Percentiles rank a stretch among this genome's conserved stretches.
phyloP scores from a whole-genome alignment of 2,888 invertebrate species.

The Bellardia pandia region DNA sequence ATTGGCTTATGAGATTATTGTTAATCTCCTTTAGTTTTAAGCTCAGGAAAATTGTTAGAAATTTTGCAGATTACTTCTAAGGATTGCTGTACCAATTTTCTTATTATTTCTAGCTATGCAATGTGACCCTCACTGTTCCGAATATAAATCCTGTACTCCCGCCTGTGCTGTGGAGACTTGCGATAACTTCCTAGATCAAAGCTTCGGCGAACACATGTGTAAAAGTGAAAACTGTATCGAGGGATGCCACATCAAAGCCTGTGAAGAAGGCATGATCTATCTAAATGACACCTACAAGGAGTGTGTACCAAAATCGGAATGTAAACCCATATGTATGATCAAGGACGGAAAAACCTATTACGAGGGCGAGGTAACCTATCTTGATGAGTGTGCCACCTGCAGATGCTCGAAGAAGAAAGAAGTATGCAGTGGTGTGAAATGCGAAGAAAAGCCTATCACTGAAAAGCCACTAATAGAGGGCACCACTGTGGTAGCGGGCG shows the following conservation, averaged over 20 bases:
- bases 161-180: slow-evolving; percentile 94
- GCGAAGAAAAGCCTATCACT: slow-evolving; percentile 79
- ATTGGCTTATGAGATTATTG: background rate
- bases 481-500: slow-evolving; percentile 76
- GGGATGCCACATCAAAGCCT: slow-evolving; percentile 91
- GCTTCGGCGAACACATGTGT: slow-evolving; percentile 87
- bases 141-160: slow-evolving; percentile 92
- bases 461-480: slow-evolving; percentile 68
- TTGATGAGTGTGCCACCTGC: slow-evolving; percentile 92
- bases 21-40: too few species aligned
- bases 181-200: slow-evolving; percentile 89
- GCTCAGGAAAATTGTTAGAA: too few species aligned
- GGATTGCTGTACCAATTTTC: too few species aligned
- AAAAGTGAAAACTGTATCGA: slow-evolving; percentile 91
- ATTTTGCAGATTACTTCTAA: too few species aligned
- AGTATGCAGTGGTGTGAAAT: slow-evolving; percentile 90
- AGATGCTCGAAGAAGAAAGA: slow-evolving; percentile 89
- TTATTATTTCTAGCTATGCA: slow-evolving; percentile 89
- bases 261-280: slow-evolving; percentile 90
- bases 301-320: slow-evolving; percentile 90
- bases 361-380: slow-evolving; percentile 91
- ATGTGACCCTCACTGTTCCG: slow-evolving; percentile 92
- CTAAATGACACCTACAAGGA: slow-evolving; percentile 88
- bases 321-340: slow-evolving; percentile 89
- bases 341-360: slow-evolving; percentile 88